These are phyloP conservation scores for Myotis davidii DNA, from an alignment of 2,113 vertebrate species.

Conservation along the genomic window DNA sequence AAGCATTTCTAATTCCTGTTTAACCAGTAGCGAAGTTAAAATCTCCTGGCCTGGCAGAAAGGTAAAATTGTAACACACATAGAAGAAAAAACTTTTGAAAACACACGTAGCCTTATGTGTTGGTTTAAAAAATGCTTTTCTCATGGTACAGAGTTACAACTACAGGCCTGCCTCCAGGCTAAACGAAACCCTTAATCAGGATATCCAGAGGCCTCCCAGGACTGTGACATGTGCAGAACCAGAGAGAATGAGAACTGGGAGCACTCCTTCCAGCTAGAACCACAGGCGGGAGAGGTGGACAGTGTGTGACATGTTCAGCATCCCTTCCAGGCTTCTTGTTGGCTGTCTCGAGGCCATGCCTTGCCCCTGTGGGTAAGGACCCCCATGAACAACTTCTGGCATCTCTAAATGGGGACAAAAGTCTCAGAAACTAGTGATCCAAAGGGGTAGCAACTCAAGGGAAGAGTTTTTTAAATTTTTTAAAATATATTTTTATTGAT, in stretches of 20 bases:
- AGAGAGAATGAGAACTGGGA: neutral
- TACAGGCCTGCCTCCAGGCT: neutral
- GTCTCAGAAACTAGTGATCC: neutral
- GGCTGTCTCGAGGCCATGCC: neutral
- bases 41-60: neutral
- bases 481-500: neutral
- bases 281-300: neutral
- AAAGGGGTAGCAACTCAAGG: neutral
- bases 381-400: neutral
- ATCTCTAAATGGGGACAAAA: neutral
- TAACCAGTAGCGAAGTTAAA: slow-evolving; percentile 24
- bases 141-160: neutral
- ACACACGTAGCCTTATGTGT: neutral
- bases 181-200: neutral
- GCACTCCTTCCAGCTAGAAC: neutral
- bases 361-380: fast-evolving
- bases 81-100: slow-evolving; percentile 42
- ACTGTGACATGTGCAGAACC: slow-evolving; percentile 22
- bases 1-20: slow-evolving; percentile 59
- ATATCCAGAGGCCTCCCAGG: neutral
- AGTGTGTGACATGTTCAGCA: neutral
- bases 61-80: slow-evolving; percentile 43
- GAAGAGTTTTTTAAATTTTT: neutral
- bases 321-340: neutral
- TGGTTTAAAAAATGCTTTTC: slow-evolving; percentile 64